Conservation (phyloP, 2,797 vertebrate genomes). For the Numenius phaeopus region DNA sequence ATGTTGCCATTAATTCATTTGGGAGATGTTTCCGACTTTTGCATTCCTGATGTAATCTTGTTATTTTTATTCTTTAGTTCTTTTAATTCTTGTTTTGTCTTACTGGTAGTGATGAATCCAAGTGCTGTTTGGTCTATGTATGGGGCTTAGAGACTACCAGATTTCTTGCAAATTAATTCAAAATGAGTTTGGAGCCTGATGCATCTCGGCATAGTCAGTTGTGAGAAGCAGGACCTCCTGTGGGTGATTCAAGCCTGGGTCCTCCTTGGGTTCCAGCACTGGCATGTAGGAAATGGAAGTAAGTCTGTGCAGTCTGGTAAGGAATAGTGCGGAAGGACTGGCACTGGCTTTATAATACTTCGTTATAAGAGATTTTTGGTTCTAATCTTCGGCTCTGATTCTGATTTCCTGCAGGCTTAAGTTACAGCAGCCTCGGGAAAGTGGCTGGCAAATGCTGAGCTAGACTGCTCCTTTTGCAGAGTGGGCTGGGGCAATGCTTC, state of each 20-base stretch:
- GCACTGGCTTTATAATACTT: background rate
- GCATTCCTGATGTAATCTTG: background rate
- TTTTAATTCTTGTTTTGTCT: background rate
- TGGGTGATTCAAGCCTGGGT: background rate
- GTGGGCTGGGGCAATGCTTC: fast-evolving
- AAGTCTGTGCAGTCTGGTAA: background rate
- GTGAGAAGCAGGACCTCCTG: background rate
- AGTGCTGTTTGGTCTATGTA: background rate
- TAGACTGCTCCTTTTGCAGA: background rate
- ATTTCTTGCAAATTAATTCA: background rate
- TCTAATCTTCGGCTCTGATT: background rate
- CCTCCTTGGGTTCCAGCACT: background rate
- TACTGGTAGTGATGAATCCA: background rate
- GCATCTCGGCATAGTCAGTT: background rate
- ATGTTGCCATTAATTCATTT: background rate
- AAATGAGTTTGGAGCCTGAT: background rate
- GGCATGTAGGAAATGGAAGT: fast-evolving
- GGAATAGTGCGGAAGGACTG: background rate
- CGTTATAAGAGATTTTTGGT: background rate
- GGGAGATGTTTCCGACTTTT: background rate
- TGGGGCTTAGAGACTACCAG: background rate
- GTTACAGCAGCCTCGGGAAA: background rate
- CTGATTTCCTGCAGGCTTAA: background rate
- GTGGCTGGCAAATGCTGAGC: background rate
- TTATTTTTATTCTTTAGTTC: background rate